Percentiles rank a stretch among this genome's conserved stretches.
Conservation (phyloP, 2,113 vertebrate genomes). For the Xyliphius kryptos region DNA sequence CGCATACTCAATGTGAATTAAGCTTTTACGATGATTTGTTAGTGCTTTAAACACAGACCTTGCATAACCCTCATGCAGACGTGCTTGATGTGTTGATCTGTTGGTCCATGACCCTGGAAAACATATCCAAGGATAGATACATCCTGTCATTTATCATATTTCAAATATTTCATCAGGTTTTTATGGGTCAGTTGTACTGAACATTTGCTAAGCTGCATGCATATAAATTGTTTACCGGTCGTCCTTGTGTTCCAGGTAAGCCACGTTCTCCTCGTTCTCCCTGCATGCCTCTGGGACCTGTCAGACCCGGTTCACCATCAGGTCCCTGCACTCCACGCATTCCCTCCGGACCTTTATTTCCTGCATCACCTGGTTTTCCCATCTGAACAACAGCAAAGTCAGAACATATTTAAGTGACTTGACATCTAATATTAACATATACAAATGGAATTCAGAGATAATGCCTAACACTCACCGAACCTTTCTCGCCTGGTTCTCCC, state of each 20-base stretch:
- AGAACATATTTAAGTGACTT: no score
- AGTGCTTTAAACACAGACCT: no score
- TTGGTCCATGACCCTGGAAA: constrained; percentile 85
- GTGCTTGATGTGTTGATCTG: constrained; percentile 84
- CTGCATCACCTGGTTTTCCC: constrained; percentile 82
- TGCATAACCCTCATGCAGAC: constrained; percentile 96
- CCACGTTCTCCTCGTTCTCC: constrained; percentile 81
- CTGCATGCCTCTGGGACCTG: constrained; percentile 84
- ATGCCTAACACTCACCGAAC: constrained; percentile 65
- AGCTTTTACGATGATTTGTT: no score
- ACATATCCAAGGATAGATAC: no score
- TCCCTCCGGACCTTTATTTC: constrained; percentile 83
- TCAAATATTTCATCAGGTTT: no score
- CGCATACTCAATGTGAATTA: no score
- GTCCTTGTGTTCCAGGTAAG: constrained; percentile 77
- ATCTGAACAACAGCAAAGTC: constrained; percentile 54
- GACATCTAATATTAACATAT: no score
- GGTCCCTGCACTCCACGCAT: constrained; percentile 73
- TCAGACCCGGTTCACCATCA: constrained; percentile 75
- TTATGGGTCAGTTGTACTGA: no score
- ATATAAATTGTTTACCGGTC: constrained; percentile 68
- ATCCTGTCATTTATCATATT: no score
- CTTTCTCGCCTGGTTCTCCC: constrained; percentile 66
- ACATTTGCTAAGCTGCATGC: no score
- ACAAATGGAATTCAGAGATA: no score